Percentiles rank a stretch among this genome's conserved stretches.
phyloP scores from a whole-genome alignment of 2,113 vertebrate species.

The Diadophis punctatus region DNA sequence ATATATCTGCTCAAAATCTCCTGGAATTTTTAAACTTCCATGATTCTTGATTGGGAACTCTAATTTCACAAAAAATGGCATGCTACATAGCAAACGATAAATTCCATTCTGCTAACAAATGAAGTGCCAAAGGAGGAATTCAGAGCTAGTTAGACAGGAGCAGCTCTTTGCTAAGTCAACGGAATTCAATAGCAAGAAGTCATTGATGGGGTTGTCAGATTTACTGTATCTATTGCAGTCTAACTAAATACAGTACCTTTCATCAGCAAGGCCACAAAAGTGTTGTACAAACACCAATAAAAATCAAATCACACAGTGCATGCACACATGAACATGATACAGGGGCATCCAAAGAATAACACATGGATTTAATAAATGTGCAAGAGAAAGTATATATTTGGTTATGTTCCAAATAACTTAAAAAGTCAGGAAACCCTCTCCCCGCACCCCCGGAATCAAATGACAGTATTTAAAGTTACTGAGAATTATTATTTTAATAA shows the following conservation, averaged over 20 bases:
- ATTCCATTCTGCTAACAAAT: constrained; percentile 62
- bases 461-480: fast-evolving
- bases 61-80: constrained; percentile 54
- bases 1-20: constrained; percentile 46
- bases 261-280: constrained; percentile 43
- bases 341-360: neutral
- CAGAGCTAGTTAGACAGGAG: constrained; percentile 4
- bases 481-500: neutral
- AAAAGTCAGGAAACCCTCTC: constrained; percentile 6
- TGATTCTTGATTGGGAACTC: constrained; percentile 61
- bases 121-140: constrained; percentile 52
- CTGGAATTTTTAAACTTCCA: constrained; percentile 59
- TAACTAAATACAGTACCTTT: constrained; percentile 46
- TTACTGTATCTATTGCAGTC: constrained; percentile 36
- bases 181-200: constrained; percentile 60
- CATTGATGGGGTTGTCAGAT: constrained; percentile 45
- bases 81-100: constrained; percentile 59
- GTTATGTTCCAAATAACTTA: constrained; percentile 15
- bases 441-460: neutral
- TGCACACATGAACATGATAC: neutral
- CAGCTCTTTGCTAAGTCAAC: constrained; percentile 43
- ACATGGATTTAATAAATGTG: constrained; percentile 23
- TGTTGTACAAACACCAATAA: constrained; percentile 50
- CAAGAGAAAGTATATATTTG: neutral
- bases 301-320: neutral